A percentile compares a stretch with the other conserved stretches of the same genome.
These are phyloP conservation scores for Anastrepha obliqua DNA, from an alignment of 1,140 invertebrate species.

Conservation along the genomic window DNA sequence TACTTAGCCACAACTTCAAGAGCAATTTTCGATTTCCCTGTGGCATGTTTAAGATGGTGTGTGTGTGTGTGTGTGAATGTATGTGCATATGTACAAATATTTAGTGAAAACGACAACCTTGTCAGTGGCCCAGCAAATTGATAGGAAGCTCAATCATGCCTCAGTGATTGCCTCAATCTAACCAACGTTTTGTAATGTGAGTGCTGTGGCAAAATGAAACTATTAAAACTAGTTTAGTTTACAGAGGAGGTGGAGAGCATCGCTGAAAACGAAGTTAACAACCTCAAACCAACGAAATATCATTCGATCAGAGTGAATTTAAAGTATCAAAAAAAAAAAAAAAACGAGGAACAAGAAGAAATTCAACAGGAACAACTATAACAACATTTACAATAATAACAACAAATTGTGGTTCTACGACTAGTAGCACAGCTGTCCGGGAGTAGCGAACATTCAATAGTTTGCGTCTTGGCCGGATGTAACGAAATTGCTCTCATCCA, in stretches of 20 bases:
- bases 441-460: background rate
- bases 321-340: constrained; percentile 31
- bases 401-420: constrained; percentile 32
- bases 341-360: background rate
- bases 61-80: background rate
- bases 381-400: constrained; percentile 21
- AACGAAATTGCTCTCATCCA: constrained; percentile 45
- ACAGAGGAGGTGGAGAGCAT: background rate
- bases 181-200: background rate
- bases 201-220: constrained; percentile 31
- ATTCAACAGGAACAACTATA: background rate
- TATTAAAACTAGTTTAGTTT: constrained; percentile 36
- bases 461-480: constrained; percentile 23
- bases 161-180: constrained; percentile 31
- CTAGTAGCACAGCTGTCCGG: constrained; percentile 18
- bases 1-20: background rate
- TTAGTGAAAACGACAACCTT: background rate
- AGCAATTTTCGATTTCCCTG: constrained; percentile 39
- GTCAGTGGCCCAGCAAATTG: constrained; percentile 2
- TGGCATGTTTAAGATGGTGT: background rate
- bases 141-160: constrained; percentile 49
- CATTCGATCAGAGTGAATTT: constrained; percentile 45
- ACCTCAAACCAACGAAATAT: constrained; percentile 52
- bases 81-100: background rate
- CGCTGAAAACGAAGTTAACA: constrained; percentile 37